Evolutionary conservation across 1,140 invertebrate species (phyloP), one percentile per base, ranked within the genome.

Genomic region (Venturia canescens): DNA sequence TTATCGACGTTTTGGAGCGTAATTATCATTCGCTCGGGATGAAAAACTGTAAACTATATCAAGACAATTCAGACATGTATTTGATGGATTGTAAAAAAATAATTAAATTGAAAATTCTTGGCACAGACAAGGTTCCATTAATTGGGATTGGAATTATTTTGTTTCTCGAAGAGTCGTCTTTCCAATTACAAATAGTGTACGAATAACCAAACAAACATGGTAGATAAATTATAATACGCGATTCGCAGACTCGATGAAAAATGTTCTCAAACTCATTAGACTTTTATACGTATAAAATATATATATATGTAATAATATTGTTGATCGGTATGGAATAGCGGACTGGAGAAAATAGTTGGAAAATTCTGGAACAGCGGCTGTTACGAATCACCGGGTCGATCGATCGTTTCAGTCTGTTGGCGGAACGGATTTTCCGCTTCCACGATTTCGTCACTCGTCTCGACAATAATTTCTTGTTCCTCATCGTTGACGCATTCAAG

Each of bases 401-500:
- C 66, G 66, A 69, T 18, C 13, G 7, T 31, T n/a, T 31, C 27
- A 27, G 15, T 7, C 21, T 15, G 18, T 27, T 86, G 83, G 79
- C 50, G 86, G 82, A 86, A 84, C 3, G 85, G 63, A 69, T 50
- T 86, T 63, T 81, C 16, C 16, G 18, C 50, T 18, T n/a, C 44
- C 13, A 75, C 13, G 13, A 13, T 9, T 26, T 80, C 70, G 27
- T 83, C 79, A 7, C 66, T 72, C 13, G 31, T 57, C 23, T 78
- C 50, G 13, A 18, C n/a, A 0, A 76, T 29, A 16, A 75, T 80
- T 6, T 83, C 82, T 15, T 88, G 82, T 31, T 93, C 91, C 63
- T 93, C 90, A 72, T 92, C 89, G 74, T 86, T 91, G 74, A 92
- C 84, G 84, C 93, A 93, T 74, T 92, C 88, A 84, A 92, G 93